Conservation (phyloP, 2,797 vertebrate genomes). For the Phrynocephalus vlangalii region DNA sequence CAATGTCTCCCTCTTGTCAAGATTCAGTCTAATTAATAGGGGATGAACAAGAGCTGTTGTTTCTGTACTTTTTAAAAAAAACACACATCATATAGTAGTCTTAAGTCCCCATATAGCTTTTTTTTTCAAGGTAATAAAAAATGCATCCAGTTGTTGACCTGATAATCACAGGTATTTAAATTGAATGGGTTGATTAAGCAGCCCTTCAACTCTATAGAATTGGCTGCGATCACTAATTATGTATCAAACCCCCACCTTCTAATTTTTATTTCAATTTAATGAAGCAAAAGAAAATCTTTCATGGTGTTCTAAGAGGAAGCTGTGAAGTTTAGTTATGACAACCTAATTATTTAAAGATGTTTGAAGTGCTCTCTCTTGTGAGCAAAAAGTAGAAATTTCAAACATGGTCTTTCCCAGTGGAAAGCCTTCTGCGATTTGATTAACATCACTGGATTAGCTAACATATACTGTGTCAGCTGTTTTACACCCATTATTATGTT, state of each 20-base stretch:
- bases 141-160: background rate
- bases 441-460: slow-evolving; percentile 60
- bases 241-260: background rate
- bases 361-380: slow-evolving; percentile 34
- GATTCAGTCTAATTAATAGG: background rate
- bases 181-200: background rate
- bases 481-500: slow-evolving; percentile 30
- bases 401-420: slow-evolving; percentile 52
- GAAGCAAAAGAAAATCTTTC: slow-evolving; percentile 3
- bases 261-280: background rate
- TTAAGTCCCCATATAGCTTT: too few species aligned
- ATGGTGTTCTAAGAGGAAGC: background rate
- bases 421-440: slow-evolving; percentile 60
- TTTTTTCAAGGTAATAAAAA: background rate
- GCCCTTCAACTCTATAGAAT: background rate
- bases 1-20: background rate
- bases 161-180: background rate
- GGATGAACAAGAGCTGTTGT: background rate
- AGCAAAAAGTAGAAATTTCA: slow-evolving; percentile 48
- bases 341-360: slow-evolving; percentile 31
- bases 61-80: background rate
- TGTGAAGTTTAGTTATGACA: background rate
- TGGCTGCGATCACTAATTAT: background rate
- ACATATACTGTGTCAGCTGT: slow-evolving; percentile 43
- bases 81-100: too few species aligned